Evolutionary conservation across 1,140 invertebrate species (phyloP), one percentile per base, ranked within the genome.

Genomic region (Neodiprion pinetum): DNA sequence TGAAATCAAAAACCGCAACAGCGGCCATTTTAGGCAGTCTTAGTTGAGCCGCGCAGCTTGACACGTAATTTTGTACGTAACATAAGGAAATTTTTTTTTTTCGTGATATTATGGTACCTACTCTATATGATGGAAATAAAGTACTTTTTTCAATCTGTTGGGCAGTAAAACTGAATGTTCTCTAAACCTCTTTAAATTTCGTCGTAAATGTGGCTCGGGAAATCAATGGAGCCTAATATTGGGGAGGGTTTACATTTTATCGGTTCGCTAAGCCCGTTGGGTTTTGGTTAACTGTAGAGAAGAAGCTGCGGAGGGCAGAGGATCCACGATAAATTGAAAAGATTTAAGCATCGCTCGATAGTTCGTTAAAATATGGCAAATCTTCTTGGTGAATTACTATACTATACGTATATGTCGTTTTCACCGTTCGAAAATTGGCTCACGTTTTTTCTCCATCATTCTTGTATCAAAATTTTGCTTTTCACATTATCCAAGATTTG

Each of bases 161-260:
- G 10, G 12, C 7, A 12, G 10, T 69, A 28, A 69, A 23, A 69
- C 21, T 10, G 40, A 28, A 69, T 7, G 12, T 5, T n/a, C 61
- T 69, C 21, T 28, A 7, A 69, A 69, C 11, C 40, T 69, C 40
- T 23, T 28, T 14, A 69, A 28, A 69, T 69, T 28, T 28, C 11
- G 67, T 23, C 10, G 14, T 23, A 11, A 69, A 69, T 14, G 12
- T 28, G 21, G 11, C 11, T 28, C 14, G 17, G 17, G 17, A 66
- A n/a, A 66, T 21, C 14, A 66, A n/a, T n/a, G 17, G 76, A 78
- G 17, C 4, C 21, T 61, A 61, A 61, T 61, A 17, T 61, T 61
- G 5, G 11, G 53, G 53, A 12, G 7, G 53, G 53, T 9, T 61
- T 17, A 17, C 11, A 61, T 61, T 61, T 61, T 61, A 61, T 61